These are phyloP conservation scores for Hemibagrus wyckioides DNA, from an alignment of 2,113 vertebrate species.

Conservation along the genomic window DNA sequence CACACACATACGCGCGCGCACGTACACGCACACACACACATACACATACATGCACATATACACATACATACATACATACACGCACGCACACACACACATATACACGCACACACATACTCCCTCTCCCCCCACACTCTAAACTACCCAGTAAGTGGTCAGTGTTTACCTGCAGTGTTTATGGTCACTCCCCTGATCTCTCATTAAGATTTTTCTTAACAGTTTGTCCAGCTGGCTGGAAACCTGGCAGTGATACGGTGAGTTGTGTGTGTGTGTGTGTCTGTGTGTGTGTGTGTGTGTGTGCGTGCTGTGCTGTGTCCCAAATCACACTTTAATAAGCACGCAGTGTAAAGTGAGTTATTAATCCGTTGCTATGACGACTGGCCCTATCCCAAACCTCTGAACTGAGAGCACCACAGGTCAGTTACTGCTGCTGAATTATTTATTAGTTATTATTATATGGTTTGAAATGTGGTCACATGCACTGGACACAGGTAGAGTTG, in stretches of 20 bases:
- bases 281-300: background rate
- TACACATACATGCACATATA: background rate
- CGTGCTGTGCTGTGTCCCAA: background rate
- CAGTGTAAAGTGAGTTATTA: background rate
- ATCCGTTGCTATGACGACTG: background rate
- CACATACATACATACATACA: conserved; percentile 11
- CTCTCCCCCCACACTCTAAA: background rate
- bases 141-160: background rate
- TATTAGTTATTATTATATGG: too few species aligned
- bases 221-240: conserved; percentile 97
- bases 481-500: too few species aligned
- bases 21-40: conserved; percentile 14
- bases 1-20: conserved; percentile 9
- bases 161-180: background rate
- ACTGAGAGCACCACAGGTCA: background rate
- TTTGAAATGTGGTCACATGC: too few species aligned
- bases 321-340: background rate
- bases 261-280: background rate
- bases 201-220: conserved; percentile 68
- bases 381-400: background rate
- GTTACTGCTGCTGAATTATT: background rate
- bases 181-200: background rate
- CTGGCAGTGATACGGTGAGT: conserved; percentile 96
- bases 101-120: background rate
- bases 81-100: too few species aligned